Evolutionary conservation across 2,797 vertebrate genomes (phyloP), one percentile per base, ranked within the genome.

Genomic region (Steatocranus sp.): DNA sequence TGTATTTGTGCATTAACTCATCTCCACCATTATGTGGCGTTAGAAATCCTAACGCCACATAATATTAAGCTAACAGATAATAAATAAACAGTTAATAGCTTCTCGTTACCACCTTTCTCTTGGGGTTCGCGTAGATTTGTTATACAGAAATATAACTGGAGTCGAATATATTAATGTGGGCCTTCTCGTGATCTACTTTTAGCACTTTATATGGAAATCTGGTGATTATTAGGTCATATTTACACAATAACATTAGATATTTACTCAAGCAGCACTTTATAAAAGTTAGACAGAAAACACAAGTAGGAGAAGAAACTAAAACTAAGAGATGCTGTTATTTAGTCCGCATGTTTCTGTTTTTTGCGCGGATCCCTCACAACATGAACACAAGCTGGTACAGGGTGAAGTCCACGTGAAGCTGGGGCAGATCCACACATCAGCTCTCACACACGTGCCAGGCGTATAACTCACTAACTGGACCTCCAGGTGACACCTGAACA

Each of bases 321-420:
- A 5, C 25, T 70, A 70, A 1, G 0, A 70, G 0, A 18, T 27
- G 38, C 38, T 11, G 38, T 27, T 11, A 1, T 46, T 70, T 46
- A 46, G 11, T 70, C 23, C 8, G 38, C 1, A 3, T 46, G 38
- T 70, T 46, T 70, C 41, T 46, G 15, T 46, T 17, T 70, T 70
- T 38, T 3, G 9, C 3, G 38, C 41, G 41, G 15, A 46, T 18
- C 10, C 23, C 41, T 70, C 41, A 30, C 9, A 46, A 18, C 6
- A 46, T 18, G 66, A 46, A 46, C 38, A 46, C 66, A 46, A 46
- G 15, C 15, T 70, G 20, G 41, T 18, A 17, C 5, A 17, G 5
- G 38, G 66, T 70, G 4, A 27, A 1, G 78, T 18, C 90, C 94
- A 94, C 92, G 93, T 94, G 93, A 88, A 20, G 46, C 54, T 3